Base-by-base conservation (phyloP, 2,888 invertebrate genomes). In the Gasteruption jaculator region DNA sequence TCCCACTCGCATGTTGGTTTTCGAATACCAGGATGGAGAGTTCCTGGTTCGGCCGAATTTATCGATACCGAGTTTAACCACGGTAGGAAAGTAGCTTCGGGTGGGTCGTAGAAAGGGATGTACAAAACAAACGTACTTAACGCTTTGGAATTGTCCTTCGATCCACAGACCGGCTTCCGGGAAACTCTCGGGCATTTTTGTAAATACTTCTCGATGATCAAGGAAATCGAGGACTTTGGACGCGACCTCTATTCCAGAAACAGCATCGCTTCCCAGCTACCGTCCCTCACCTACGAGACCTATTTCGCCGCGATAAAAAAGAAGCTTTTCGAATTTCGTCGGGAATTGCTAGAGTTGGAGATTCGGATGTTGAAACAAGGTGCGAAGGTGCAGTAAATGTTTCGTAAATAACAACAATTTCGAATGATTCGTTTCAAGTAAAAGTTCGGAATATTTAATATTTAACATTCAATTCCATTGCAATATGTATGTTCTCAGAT, bases 241-340 rank as follows among this genome's bases (percentile, higher is more conserved):
- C 55, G 57, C 33, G 63, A 63, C 1, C 53, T 75, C 15, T 66
- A 65, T 47, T 26, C 46, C 8, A 25, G 36, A 5, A 30, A 43
- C 29, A 25, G 48, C 32, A 7, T 19, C 37, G 31, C 48, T 10
- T 42, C 11, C 44, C 58, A 45, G 30, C 54, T 46, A 38, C 66
- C 68, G 3, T 71, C 76, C 2, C 61, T 72, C 5, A 76, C 75
- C 1, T 68, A 74, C 37, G 73, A 74, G 52, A 72, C 71, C 36
- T 78, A 76, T 54, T 71, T 72, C 14, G 60, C 67, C 14, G 71
- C 70, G 12, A 46, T 77, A 10, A 53, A 64, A 10, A 60, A 71
- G 25, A 64, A 74, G 37, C 49, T 77, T 3, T 48, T 57, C 8
- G 68, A 71, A 18, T 64, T 76, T 26, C 63, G 65, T 41, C 43